Evolutionary conservation across 1,140 invertebrate genomes (phyloP).

Genomic region (Psilanteris sp.): DNA sequence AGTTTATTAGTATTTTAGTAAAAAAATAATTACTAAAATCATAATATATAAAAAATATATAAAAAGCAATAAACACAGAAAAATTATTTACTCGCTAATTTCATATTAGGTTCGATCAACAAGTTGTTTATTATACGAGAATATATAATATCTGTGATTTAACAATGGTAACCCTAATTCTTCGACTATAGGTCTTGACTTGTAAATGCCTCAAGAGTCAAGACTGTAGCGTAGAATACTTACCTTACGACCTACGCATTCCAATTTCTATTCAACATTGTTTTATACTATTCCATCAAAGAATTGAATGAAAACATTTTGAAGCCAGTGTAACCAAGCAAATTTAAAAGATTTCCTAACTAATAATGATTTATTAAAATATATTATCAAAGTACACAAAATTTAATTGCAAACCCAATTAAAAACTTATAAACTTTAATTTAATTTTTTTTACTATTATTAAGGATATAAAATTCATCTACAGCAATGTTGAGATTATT

Average conservation of each 20-base stretch:
- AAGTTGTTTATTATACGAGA: constrained; percentile 60
- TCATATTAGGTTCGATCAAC: constrained; percentile 63
- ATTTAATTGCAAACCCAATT: no score
- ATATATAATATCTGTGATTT: constrained; percentile 56
- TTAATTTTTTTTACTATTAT: no score
- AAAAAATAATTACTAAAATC: no score
- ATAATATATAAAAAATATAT: no score
- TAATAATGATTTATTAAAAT: no score
- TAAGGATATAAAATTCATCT: constrained; percentile 59
- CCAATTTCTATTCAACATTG: constrained; percentile 11
- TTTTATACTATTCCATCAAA: constrained; percentile 11
- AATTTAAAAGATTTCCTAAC: no score
- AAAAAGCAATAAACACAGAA: no score
- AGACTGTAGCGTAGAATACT: constrained; percentile 39
- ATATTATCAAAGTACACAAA: no score
- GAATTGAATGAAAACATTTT: background rate
- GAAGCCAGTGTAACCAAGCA: no score
- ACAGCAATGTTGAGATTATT: constrained; percentile 53
- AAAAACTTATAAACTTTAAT: no score
- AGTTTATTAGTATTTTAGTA: no score
- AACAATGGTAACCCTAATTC: constrained; percentile 66
- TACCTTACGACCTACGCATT: constrained; percentile 41
- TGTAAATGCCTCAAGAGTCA: constrained; percentile 61
- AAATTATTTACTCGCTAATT: no score
- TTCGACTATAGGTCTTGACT: constrained; percentile 58